Conservation (phyloP, 2,113 vertebrate species). For the Anoplopoma fimbria region DNA sequence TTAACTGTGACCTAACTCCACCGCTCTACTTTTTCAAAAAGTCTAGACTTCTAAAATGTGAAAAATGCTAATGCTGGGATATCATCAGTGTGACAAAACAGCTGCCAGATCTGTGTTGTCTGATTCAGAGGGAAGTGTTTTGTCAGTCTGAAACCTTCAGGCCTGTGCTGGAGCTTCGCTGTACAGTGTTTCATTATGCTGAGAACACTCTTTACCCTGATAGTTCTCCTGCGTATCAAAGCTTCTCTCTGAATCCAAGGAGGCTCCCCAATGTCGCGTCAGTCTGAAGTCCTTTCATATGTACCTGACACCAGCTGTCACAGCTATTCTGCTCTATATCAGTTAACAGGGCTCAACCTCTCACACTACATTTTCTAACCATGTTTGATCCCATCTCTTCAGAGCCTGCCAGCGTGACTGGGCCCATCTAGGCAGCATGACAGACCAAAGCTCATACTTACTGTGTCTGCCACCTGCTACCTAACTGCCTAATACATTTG, state of each 20-base stretch:
- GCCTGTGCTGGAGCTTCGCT: conserved; percentile 27
- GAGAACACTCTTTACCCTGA: conserved; percentile 58
- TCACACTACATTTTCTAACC: conserved; percentile 54
- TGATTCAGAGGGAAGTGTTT: conserved; percentile 48
- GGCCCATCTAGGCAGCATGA: conserved; percentile 7
- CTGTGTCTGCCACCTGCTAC: conserved; percentile 39
- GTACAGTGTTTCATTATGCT: conserved; percentile 49
- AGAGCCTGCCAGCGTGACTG: conserved; percentile 33
- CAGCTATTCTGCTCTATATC: conserved; percentile 46
- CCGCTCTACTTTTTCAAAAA: conserved; percentile 4
- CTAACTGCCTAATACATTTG: conserved; percentile 13
- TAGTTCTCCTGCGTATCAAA: conserved; percentile 66
- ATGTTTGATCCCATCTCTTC: conserved; percentile 56
- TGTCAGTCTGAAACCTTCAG: conserved; percentile 53
- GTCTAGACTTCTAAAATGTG: conserved; percentile 26
- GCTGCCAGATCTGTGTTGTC: conserved; percentile 56
- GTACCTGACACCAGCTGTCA: conserved; percentile 66
- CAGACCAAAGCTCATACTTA: conserved; percentile 36
- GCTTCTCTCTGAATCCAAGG: conserved; percentile 33
- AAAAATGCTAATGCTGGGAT: conserved; percentile 27
- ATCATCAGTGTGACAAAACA: conserved; percentile 46
- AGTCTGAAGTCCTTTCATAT: conserved; percentile 60
- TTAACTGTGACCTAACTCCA: neutral
- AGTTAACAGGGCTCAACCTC: conserved; percentile 51
- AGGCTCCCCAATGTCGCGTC: conserved; percentile 58